Conservation (phyloP, 2,888 invertebrate genomes). For the Cephalotes varians region DNA sequence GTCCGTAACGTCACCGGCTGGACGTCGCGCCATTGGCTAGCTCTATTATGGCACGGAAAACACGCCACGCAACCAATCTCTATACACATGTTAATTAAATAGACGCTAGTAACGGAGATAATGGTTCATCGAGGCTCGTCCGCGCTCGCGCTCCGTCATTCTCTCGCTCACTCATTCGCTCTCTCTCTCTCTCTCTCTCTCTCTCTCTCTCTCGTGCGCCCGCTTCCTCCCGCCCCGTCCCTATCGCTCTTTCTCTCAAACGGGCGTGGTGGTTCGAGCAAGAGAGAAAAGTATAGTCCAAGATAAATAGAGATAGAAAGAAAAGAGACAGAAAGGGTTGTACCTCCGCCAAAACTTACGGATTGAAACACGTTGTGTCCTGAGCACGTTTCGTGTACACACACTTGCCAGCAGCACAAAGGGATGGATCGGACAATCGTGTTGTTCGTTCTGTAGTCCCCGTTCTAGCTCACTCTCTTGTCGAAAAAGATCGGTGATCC, state of each 20-base stretch:
- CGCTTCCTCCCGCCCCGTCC: neutral
- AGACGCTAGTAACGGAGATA: constrained; percentile 77
- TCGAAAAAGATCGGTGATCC: neutral
- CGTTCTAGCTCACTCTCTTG: neutral
- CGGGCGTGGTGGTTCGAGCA: constrained; percentile 74
- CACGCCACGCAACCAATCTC: constrained; percentile 85
- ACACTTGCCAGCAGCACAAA: neutral
- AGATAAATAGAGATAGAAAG: constrained; percentile 9
- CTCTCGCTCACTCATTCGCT: neutral
- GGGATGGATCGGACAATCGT: neutral
- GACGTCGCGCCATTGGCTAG: constrained; percentile 82
- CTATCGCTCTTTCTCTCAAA: constrained; percentile 58
- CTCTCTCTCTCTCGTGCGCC: neutral
- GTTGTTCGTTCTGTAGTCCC: neutral
- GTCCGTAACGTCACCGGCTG: constrained; percentile 81
- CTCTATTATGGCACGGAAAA: constrained; percentile 84
- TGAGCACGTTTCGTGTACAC: neutral
- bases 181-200: neutral
- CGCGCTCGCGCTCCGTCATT: neutral
- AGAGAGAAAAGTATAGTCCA: constrained; percentile 49
- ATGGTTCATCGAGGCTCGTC: constrained; percentile 63
- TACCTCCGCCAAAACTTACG: constrained; percentile 63
- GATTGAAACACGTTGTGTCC: constrained; percentile 20
- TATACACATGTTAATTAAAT: constrained; percentile 84
- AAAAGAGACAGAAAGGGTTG: neutral